Evolutionary conservation across 1,140 invertebrate genomes (phyloP).

Genomic region (Camponotus vicinus): DNA sequence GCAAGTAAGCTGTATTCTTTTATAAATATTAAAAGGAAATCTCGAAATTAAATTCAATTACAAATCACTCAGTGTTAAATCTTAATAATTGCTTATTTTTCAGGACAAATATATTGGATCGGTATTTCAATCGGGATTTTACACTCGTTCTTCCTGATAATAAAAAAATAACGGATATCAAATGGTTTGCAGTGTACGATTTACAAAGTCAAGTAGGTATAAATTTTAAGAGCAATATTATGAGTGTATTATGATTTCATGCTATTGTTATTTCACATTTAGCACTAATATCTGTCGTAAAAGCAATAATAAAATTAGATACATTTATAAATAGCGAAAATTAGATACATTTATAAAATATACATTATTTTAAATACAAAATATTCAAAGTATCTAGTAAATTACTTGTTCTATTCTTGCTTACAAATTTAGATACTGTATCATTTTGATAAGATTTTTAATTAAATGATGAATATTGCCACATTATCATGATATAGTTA

Average conservation of each 20-base stretch:
- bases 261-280: not conserved
- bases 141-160: slow-evolving; percentile 93
- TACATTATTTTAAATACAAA: not conserved
- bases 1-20: slow-evolving; percentile 89
- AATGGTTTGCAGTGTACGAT: slow-evolving; percentile 97
- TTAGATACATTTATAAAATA: not conserved
- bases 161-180: slow-evolving; percentile 95
- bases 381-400: not conserved
- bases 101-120: slow-evolving; percentile 94
- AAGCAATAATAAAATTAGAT: not conserved
- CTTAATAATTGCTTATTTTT: slow-evolving; percentile 71
- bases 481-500: no score
- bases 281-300: not conserved
- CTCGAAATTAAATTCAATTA: not conserved
- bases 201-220: slow-evolving; percentile 90
- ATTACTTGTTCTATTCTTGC: not conserved
- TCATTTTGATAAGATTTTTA: not conserved
- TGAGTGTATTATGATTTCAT: not conserved
- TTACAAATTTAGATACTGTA: not conserved
- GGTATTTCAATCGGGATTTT: slow-evolving; percentile 95
- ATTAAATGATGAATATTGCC: not conserved
- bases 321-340: not conserved
- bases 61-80: not conserved
- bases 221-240: not conserved
- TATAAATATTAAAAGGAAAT: not conserved